Evolutionary conservation across 2,797 vertebrate species (phyloP).

Genomic region (Etheostoma nigrum): DNA sequence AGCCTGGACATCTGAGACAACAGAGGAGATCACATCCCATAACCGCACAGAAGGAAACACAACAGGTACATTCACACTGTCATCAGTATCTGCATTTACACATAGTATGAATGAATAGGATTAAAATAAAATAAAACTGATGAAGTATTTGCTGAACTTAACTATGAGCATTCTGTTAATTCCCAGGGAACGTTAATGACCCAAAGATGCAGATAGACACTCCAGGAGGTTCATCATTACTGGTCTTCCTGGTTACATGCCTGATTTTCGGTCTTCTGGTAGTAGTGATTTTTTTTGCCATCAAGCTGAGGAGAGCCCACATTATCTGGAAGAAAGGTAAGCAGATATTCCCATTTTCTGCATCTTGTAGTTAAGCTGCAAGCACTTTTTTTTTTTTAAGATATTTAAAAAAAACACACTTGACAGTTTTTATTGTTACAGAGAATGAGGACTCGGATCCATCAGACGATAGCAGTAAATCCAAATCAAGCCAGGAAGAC

Average conservation of each 20-base stretch:
- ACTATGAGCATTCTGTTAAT: constrained; percentile 11
- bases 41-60: constrained; percentile 45
- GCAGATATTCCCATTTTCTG: background rate
- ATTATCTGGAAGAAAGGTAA: constrained; percentile 91
- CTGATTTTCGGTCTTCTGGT: constrained; percentile 87
- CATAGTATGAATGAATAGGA: background rate
- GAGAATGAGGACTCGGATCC: constrained; percentile 91
- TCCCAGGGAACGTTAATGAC: constrained; percentile 32
- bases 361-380: background rate
- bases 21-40: constrained; percentile 19
- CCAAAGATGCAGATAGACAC: fast-evolving
- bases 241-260: constrained; percentile 88
- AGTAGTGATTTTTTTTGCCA: constrained; percentile 87
- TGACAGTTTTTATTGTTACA: constrained; percentile 77
- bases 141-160: background rate
- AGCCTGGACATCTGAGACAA: constrained; percentile 44
- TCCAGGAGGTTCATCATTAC: constrained; percentile 68
- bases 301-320: constrained; percentile 90
- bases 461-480: constrained; percentile 90
- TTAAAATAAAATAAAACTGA: background rate
- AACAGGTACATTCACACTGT: constrained; percentile 57
- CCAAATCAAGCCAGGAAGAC: constrained; percentile 90
- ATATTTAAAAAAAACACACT: background rate
- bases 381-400: background rate
- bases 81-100: background rate